phyloP scores from a whole-genome alignment of 2,888 invertebrate genomes.

The Apamea monoglypha region DNA sequence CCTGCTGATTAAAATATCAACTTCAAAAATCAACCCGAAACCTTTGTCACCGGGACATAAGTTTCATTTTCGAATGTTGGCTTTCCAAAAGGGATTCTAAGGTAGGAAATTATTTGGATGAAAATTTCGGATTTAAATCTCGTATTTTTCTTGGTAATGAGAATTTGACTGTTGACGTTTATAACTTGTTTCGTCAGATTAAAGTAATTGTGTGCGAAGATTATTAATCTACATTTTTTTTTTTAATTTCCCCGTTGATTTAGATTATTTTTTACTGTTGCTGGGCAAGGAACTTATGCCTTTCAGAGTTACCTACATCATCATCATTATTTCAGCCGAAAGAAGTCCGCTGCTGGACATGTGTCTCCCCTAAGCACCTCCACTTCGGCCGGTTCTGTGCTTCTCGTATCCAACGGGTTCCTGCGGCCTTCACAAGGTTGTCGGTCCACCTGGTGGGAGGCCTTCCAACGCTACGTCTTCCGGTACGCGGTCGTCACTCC shows the following conservation, averaged over 20 bases:
- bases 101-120: not conserved
- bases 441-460: too few species aligned
- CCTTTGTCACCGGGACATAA: not conserved
- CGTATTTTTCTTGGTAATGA: conserved; percentile 33
- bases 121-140: conserved; percentile 27
- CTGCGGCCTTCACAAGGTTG: too few species aligned
- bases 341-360: too few species aligned
- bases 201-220: conserved; percentile 32
- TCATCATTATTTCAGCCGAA: too few species aligned
- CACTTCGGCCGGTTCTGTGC: too few species aligned
- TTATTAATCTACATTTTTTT: not conserved
- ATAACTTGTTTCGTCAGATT: conserved; percentile 9
- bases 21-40: not conserved
- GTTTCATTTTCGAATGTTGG: conserved; percentile 12
- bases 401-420: too few species aligned
- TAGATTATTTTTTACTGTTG: not conserved
- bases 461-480: too few species aligned
- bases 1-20: conserved; percentile 38
- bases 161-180: conserved; percentile 42
- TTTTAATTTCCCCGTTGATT: conserved; percentile 27
- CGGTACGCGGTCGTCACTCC: too few species aligned
- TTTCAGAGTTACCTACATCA: too few species aligned
- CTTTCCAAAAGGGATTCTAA: not conserved
- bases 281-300: not conserved
- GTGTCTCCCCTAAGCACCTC: too few species aligned